Percentiles rank a stretch among this genome's conserved stretches.
These are phyloP conservation scores for Mormyrops attenuatus DNA, from an alignment of 2,797 vertebrate genomes.

Conservation along the genomic window DNA sequence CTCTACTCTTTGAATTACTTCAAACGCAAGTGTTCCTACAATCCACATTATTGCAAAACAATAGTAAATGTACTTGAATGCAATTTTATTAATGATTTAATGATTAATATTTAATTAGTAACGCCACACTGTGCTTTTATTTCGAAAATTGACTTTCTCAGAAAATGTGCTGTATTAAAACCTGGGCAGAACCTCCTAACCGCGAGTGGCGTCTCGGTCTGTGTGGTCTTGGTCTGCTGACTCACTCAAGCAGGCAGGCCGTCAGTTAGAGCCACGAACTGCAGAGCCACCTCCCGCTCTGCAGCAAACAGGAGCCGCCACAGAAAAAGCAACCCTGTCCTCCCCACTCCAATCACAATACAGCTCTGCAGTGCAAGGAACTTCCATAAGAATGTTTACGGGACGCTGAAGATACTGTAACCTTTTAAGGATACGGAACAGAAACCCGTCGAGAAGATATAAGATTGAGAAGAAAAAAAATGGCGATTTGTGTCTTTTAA, in stretches of 20 bases:
- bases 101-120: neutral
- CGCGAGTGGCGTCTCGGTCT: neutral
- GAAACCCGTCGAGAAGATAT: neutral
- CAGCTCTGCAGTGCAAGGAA: neutral
- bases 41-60: neutral
- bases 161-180: neutral
- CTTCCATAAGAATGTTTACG: neutral
- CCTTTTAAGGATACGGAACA: neutral
- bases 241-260: neutral
- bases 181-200: neutral
- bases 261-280: neutral
- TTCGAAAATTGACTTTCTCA: neutral
- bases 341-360: neutral
- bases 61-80: neutral
- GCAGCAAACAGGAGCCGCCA: neutral
- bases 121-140: neutral
- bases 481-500: neutral
- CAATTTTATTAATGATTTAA: neutral
- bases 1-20: neutral
- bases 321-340: neutral
- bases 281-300: neutral
- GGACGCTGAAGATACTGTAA: neutral
- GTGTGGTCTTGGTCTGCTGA: neutral
- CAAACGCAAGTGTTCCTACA: neutral
- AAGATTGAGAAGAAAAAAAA: neutral